These are phyloP conservation scores for Parapsyche elsis DNA, from an alignment of 1,140 invertebrate species.

Conservation along the genomic window DNA sequence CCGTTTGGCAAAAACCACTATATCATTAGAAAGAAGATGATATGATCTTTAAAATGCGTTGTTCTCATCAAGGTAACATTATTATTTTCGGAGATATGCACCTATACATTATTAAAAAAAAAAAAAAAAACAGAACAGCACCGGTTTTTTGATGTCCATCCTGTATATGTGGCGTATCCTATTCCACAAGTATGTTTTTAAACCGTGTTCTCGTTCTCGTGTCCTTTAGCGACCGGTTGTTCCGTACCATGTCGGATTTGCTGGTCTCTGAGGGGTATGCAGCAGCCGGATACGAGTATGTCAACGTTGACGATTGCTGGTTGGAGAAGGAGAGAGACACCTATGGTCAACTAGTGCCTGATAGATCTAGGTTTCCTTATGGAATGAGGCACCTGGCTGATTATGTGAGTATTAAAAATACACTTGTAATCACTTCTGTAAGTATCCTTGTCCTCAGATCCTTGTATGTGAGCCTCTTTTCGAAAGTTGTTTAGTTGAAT, in stretches of 20 bases:
- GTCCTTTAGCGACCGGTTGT: conserved; percentile 85
- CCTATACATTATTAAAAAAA: too few species aligned
- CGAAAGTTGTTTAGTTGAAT: too few species aligned
- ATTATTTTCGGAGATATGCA: too few species aligned
- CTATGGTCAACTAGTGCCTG: conserved; percentile 84
- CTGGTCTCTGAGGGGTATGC: conserved; percentile 90
- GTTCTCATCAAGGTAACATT: too few species aligned
- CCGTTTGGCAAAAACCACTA: not conserved
- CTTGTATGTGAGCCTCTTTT: too few species aligned
- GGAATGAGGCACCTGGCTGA: conserved; percentile 91
- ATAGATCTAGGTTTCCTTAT: conserved; percentile 88
- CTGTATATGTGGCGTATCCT: not conserved
- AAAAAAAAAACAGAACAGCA: too few species aligned
- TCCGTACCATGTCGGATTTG: conserved; percentile 91
- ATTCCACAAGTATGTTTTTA: conserved; percentile 9
- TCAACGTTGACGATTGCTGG: conserved; percentile 98
- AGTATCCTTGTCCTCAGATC: too few species aligned
- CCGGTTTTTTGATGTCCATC: too few species aligned
- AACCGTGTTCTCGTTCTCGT: conserved; percentile 37
- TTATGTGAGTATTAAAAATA: conserved; percentile 79
- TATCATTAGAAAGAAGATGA: too few species aligned
- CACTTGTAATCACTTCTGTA: too few species aligned
- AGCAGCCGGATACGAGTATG: conserved; percentile 89
- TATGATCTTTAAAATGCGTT: too few species aligned
- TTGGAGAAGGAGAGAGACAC: conserved; percentile 81